Percentiles rank a stretch among this genome's conserved stretches.
Evolutionary conservation across 2,888 invertebrate genomes (phyloP).

Genomic region (Penaeus monodon): DNA sequence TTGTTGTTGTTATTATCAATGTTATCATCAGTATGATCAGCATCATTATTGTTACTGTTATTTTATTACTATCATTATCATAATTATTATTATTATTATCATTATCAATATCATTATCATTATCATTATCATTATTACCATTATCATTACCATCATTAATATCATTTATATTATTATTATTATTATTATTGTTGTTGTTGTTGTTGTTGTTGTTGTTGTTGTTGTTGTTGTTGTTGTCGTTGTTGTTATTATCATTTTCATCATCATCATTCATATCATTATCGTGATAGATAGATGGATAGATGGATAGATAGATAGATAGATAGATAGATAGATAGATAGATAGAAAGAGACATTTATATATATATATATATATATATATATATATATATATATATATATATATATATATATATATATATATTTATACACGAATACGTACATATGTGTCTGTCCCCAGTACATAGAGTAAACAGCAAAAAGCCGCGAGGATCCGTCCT

Average conservation of each 20-base stretch:
- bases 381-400: too few species aligned
- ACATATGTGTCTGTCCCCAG: too few species aligned
- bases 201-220: background rate
- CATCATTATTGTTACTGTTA: background rate
- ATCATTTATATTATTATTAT: constrained; percentile 8
- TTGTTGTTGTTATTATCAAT: constrained; percentile 18
- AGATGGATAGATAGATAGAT: too few species aligned
- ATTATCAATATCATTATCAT: background rate
- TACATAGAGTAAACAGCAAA: too few species aligned
- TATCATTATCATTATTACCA: background rate
- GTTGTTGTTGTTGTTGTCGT: background rate
- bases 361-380: too few species aligned
- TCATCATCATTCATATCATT: background rate
- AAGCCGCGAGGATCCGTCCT: too few species aligned
- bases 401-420: too few species aligned
- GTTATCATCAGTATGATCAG: background rate
- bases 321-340: too few species aligned
- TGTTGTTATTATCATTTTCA: background rate
- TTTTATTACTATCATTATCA: background rate
- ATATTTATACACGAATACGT: too few species aligned
- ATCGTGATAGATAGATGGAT: background rate
- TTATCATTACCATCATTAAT: background rate
- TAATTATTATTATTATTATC: background rate
- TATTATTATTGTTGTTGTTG: background rate
- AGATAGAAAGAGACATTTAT: too few species aligned